Base-by-base conservation (phyloP, 2,888 invertebrate species). In the Agriopis leucophaearia region DNA sequence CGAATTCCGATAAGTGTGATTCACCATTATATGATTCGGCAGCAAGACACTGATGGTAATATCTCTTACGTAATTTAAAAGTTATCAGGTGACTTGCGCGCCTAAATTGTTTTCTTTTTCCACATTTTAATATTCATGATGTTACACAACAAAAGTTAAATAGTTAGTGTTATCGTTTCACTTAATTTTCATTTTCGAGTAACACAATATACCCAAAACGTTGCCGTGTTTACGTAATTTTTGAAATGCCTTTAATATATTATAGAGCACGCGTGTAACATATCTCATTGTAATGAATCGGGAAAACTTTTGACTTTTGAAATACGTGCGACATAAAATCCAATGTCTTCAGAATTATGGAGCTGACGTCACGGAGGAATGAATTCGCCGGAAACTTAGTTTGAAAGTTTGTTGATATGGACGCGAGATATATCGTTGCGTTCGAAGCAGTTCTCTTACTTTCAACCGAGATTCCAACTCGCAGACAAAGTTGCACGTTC, bases 401-500 rank as follows among this genome's bases (percentile, higher is more conserved):
- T 84, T 78, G 72, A 70, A 87, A 91, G 85, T 91, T 88, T 84
- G 85, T 83, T 83, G 84, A 87, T 85, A 86, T 81, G 78, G 74
- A 71, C 78, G 79, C 81, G 79, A 81, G 83, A 89, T 89, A 87
- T 88, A 88, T 87, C 74, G 83, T 75, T 86, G 82, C 81, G 81
- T 81, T 83, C 81, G 78, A 77, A 85, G 82, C 81, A 87, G 83
- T 88, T 87, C 80, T 83, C 81, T 83, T 82, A 80, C 82, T 80
- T 78, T 74, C 77, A 76, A 80, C 78, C 74, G 74, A 85, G 83
- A 85, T 83, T 84, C 82, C 68, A 66, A 73, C 62, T 74, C 54
- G 64, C 69, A 81, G 81, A 89, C 90, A 87, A 91, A 91, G 90
- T 92, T 90, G 87, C 88, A 83, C 81, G 85, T 83, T 85, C 78